Evolutionary conservation across 1,140 invertebrate species (phyloP), one percentile per base, ranked within the genome.

Genomic region (Drosophila tristis): DNA sequence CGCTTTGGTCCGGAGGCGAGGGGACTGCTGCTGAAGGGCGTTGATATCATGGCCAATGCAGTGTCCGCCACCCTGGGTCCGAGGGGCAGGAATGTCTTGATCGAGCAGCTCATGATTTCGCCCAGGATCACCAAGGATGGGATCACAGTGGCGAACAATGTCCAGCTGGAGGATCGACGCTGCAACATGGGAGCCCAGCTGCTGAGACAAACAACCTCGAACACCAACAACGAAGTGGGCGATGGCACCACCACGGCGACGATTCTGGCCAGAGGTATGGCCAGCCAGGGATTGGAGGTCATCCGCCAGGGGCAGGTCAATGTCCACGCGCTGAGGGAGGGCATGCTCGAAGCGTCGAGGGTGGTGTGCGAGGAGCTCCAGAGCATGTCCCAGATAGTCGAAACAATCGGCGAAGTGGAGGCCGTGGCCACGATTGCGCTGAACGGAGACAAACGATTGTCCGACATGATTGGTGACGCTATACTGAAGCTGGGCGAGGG

Each of bases 111-210:
- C 20, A 98, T 97, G 96, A 97, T 97, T 9, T 96, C 96, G 64
- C 98, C 98, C n/a, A 98, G 98, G 93, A 99, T 99, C 80, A 99
- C 98, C 2, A 99, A 99, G 92, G 98, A 99, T 92, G 98, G 98
- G 74, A 97, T 98, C 0, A 99, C 98, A 0, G 98, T 99, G n/a
- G 98, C 98, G 5, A 98, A 99, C 93, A 95, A 96, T 25, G 95
- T 80, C 6, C 49, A 99, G 91, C 93, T 99, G 6, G 96, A 97
- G 91, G 97, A 99, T 92, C 98, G 97, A 91, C 98, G 97, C 91
- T 96, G 98, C 92, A 99, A 99, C 92, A 96, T 99, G 92, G 98
- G 98, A 56, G 98, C 98, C 11, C 97, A 97, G 90, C 92, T 99
- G 7, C 97, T 99, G 5, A 97, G 98, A 92, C 97, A 99, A 93